These are phyloP conservation scores for Helicolenus hilgendorfi DNA, from an alignment of 2,797 vertebrate species.

Conservation along the genomic window DNA sequence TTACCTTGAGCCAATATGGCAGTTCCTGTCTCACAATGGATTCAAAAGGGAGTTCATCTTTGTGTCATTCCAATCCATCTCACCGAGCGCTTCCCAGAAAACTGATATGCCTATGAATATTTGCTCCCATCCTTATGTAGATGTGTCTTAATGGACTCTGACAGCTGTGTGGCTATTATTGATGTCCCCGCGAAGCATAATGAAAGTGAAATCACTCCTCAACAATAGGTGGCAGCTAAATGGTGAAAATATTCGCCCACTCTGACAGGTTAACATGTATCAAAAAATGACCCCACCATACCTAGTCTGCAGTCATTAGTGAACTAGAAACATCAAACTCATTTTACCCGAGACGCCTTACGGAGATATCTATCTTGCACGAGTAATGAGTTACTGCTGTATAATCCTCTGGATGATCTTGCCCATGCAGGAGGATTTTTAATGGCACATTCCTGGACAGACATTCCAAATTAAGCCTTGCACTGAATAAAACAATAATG, in stretches of 20 bases:
- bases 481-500: constrained; percentile 50
- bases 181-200: constrained; percentile 84
- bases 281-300: constrained; percentile 66
- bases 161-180: constrained; percentile 87
- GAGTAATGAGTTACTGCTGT: constrained; percentile 52
- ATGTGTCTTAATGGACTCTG: constrained; percentile 87
- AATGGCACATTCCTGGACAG: constrained; percentile 44
- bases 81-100: constrained; percentile 70
- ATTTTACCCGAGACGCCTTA: constrained; percentile 47
- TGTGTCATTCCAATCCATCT: constrained; percentile 83
- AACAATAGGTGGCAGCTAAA: constrained; percentile 86
- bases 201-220: constrained; percentile 86
- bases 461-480: constrained; percentile 17
- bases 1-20: constrained; percentile 76
- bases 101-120: constrained; percentile 82
- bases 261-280: constrained; percentile 87
- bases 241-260: constrained; percentile 83
- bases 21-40: constrained; percentile 71
- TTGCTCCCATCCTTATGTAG: constrained; percentile 81
- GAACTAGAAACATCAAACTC: constrained; percentile 66
- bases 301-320: constrained; percentile 70
- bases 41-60: constrained; percentile 81
- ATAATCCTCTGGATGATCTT: constrained; percentile 51
- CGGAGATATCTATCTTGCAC: constrained; percentile 57
- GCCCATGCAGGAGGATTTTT: constrained; percentile 41